These are phyloP conservation scores for Glyptemys insculpta DNA, from an alignment of 2,797 vertebrate species.

Conservation along the genomic window DNA sequence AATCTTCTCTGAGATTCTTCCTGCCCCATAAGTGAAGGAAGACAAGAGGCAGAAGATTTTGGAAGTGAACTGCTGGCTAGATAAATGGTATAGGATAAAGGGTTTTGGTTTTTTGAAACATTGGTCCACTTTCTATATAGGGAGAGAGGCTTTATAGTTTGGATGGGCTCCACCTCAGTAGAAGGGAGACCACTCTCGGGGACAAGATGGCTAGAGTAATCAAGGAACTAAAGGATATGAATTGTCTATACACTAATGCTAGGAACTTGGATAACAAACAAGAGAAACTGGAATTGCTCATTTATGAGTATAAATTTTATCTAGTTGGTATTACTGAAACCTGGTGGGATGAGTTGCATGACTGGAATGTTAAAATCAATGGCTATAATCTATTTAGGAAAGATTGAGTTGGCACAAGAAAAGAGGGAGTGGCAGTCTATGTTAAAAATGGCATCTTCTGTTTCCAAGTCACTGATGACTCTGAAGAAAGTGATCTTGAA, in stretches of 20 bases:
- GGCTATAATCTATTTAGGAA: neutral
- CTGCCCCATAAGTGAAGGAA: neutral
- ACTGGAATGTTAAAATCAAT: neutral
- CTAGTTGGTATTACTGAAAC: neutral
- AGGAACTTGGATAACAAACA: neutral
- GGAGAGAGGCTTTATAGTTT: neutral
- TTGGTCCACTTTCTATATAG: neutral
- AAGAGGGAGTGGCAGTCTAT: neutral
- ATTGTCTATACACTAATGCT: neutral
- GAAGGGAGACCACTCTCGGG: neutral
- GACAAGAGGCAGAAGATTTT: neutral
- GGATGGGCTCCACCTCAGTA: neutral
- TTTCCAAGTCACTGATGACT: neutral
- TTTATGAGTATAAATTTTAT: neutral
- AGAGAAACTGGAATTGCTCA: neutral
- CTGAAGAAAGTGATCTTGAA: neutral
- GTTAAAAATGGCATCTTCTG: neutral
- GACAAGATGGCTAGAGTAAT: neutral
- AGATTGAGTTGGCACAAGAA: neutral
- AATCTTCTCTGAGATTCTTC: neutral
- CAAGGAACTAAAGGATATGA: neutral
- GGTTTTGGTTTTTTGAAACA: neutral
- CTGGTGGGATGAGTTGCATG: neutral
- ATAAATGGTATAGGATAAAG: neutral
- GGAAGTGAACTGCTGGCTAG: neutral